Evolutionary conservation across 2,797 vertebrate genomes (phyloP).

Genomic region (Tangara arthus): DNA sequence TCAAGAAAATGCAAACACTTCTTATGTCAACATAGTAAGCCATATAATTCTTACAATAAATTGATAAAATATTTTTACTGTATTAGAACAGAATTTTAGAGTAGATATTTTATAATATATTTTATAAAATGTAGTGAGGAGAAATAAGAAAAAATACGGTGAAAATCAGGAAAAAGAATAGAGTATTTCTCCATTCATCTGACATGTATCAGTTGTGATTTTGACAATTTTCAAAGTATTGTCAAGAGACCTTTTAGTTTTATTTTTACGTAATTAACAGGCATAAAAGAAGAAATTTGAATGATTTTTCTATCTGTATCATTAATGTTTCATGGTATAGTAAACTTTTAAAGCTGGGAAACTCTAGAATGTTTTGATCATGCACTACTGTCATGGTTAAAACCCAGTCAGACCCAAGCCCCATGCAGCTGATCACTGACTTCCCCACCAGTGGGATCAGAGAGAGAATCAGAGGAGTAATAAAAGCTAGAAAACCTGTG

Average conservation of each 20-base stretch:
- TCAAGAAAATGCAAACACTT: background rate
- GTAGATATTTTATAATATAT: background rate
- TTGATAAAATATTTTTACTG: background rate
- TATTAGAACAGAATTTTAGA: background rate
- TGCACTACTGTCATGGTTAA: background rate
- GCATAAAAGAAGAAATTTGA: background rate
- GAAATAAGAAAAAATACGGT: background rate
- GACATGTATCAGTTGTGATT: background rate
- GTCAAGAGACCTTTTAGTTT: background rate
- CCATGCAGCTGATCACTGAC: background rate
- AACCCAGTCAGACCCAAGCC: background rate
- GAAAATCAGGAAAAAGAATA: background rate
- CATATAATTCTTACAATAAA: background rate
- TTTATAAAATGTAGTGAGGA: background rate
- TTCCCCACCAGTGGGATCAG: background rate
- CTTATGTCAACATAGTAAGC: background rate
- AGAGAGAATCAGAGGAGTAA: background rate
- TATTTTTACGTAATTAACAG: background rate
- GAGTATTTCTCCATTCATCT: background rate
- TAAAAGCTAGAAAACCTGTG: background rate
- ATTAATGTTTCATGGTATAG: background rate
- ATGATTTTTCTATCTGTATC: background rate
- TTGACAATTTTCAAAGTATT: background rate
- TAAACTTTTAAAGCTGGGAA: background rate
- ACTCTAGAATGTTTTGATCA: background rate